Base-by-base conservation (phyloP, 2,113 vertebrate genomes). In the Hyla sarda region DNA sequence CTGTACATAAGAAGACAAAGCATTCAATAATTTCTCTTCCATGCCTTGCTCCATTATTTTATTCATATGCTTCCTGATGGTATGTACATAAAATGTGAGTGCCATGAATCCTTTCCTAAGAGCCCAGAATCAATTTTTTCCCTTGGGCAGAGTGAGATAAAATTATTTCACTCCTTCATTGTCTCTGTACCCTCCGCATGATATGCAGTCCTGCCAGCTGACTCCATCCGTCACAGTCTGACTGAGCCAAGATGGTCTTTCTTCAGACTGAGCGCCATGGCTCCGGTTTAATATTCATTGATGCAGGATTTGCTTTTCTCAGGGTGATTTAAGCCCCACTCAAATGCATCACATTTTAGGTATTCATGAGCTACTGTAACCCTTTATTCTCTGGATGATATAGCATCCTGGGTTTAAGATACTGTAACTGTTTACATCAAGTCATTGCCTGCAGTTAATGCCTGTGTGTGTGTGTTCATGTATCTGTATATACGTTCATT, bases 161-260 rank as follows among this genome's bases (percentile, higher is more conserved):
- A 84, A 84, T 84, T 76, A 84, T 84, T 76, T 84, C 83, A 65
- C 83, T 84, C 72, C 83, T 76, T 84, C 83, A 84, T 84, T 84
- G 83, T 76, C 83, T 77, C 54, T 45, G 17, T 60, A 73, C 83
- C 54, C 34, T 60, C 72, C 50, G 72, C 56, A 84, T 84, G 72
- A 84, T 84, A 76, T 84, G 83, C 71, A 65, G 83, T 84, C 83
- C 73, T 84, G 83, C 83, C 83, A 84, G 73, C 83, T 62, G 73
- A 84, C 83, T 84, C 71, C 82, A 84, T 84, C 82, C 82, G 83
- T 84, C 72, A 84, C 83, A 84, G 72, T 84, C 52, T 84, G 83
- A 65, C 83, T 84, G 37, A 84, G 75, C 83, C 83, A 77, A 74
- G 54, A 84, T 74, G 71, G 73, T 84, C 72, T 76, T 76, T 76